A percentile compares a stretch with the other conserved stretches of the same genome.
Conservation (phyloP, 2,888 invertebrate genomes). For the Troglohyphantes excavatus region DNA sequence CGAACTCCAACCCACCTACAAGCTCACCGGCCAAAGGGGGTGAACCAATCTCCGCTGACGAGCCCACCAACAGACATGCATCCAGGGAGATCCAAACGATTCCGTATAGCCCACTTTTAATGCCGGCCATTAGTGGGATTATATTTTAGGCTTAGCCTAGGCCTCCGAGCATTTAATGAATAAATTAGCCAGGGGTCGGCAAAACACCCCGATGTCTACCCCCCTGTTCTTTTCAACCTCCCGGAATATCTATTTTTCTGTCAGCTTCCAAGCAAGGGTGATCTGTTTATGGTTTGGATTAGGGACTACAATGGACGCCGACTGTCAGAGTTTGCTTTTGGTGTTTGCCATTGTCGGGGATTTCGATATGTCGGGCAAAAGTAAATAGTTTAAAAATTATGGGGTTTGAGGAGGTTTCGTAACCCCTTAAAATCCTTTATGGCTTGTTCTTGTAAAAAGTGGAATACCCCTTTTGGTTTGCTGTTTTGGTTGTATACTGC, state of each 20-base stretch:
- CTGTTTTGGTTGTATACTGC: constrained; percentile 31
- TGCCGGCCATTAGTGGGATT: constrained; percentile 75
- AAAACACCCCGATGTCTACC: constrained; percentile 34
- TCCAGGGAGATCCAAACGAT: constrained; percentile 47
- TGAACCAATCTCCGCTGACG: not conserved
- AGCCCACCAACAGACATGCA: constrained; percentile 1
- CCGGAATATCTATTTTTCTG: constrained; percentile 39
- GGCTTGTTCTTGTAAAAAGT: constrained; percentile 48
- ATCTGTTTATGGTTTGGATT: constrained; percentile 75
- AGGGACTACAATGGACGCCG: constrained; percentile 32
- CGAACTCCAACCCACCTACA: not conserved
- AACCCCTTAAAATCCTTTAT: constrained; percentile 75
- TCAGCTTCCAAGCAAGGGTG: constrained; percentile 49
- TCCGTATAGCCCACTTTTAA: constrained; percentile 65
- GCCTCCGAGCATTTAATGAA: constrained; percentile 75
- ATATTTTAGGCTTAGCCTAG: constrained; percentile 67
- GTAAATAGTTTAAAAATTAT: constrained; percentile 67
- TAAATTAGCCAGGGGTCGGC: constrained; percentile 67
- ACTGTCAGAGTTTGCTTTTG: constrained; percentile 31
- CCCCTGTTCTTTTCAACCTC: constrained; percentile 8
- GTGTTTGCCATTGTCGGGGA: constrained; percentile 23
- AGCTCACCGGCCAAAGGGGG: not conserved
- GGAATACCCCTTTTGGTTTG: constrained; percentile 71
- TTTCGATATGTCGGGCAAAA: constrained; percentile 16
- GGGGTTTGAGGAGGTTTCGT: constrained; percentile 18